A percentile compares a stretch with the other conserved stretches of the same genome.
Conservation (phyloP, 2,888 invertebrate genomes). For the Plusia festucae region DNA sequence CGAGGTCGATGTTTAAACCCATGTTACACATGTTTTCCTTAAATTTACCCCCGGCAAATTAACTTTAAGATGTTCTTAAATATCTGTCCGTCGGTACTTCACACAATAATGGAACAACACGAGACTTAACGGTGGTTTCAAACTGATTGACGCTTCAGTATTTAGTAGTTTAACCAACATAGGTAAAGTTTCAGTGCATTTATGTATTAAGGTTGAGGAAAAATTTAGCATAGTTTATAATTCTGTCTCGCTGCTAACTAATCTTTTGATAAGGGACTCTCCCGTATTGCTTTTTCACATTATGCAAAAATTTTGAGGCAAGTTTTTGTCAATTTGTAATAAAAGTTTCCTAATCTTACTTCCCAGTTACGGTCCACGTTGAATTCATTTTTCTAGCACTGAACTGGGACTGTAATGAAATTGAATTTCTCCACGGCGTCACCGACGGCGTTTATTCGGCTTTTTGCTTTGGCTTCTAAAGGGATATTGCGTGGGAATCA, state of each 20-base stretch:
- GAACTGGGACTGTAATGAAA: slow-evolving; percentile 77
- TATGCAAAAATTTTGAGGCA: background rate
- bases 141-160: no score
- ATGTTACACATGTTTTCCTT: background rate
- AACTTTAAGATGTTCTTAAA: no score
- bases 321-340: slow-evolving; percentile 10
- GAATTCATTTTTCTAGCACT: slow-evolving; percentile 69
- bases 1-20: slow-evolving; percentile 5
- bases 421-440: slow-evolving; percentile 79
- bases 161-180: no score
- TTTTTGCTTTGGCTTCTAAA: slow-evolving; percentile 82
- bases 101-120: no score
- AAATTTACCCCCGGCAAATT: background rate
- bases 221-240: background rate
- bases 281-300: background rate
- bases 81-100: no score
- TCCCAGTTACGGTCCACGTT: slow-evolving; percentile 56
- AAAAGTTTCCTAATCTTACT: slow-evolving; percentile 59
- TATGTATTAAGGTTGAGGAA: background rate
- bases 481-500: slow-evolving; percentile 87
- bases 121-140: no score
- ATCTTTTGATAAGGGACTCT: background rate
- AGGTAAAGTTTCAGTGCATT: no score
- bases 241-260: background rate
- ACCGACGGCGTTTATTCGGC: slow-evolving; percentile 78